phyloP scores from a whole-genome alignment of 2,797 vertebrate genomes.

The Gobio occitaniae region DNA sequence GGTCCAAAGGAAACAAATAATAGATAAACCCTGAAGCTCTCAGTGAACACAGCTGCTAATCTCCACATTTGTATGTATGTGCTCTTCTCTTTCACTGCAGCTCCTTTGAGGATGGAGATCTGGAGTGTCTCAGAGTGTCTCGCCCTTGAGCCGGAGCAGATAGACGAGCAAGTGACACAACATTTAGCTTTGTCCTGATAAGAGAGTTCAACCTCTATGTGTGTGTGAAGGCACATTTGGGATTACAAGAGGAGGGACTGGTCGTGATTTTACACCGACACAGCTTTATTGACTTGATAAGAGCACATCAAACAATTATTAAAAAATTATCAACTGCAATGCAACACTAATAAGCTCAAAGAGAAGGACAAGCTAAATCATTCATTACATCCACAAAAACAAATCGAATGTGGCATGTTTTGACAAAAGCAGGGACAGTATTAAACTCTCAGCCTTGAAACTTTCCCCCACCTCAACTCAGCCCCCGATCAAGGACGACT shows the following conservation, averaged over 20 bases:
- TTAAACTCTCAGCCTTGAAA: constrained; percentile 5
- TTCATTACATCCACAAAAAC: not conserved
- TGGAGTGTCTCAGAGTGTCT: constrained; percentile 9
- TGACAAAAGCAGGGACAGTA: not conserved
- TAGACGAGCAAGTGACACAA: constrained; percentile 1
- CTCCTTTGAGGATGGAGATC: constrained; percentile 4
- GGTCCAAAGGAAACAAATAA: constrained; percentile 14
- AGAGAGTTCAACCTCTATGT: not conserved
- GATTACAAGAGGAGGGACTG: not conserved
- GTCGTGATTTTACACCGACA: not conserved
- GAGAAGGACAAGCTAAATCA: not conserved
- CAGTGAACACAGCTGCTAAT: constrained; percentile 21
- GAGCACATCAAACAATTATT: not conserved
- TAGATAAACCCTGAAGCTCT: constrained; percentile 10
- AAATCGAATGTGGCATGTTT: not conserved
- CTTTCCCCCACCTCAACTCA: not conserved
- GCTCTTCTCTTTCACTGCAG: constrained; percentile 14
- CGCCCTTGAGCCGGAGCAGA: not conserved
- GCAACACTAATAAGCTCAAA: not conserved
- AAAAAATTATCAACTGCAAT: not conserved
- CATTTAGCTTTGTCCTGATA: not conserved
- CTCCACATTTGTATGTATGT: constrained; percentile 37
- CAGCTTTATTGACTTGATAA: not conserved
- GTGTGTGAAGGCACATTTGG: not conserved
- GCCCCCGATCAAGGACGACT: not conserved